Base-by-base conservation (phyloP, 2,888 invertebrate species). In the Papilio demoleus region DNA sequence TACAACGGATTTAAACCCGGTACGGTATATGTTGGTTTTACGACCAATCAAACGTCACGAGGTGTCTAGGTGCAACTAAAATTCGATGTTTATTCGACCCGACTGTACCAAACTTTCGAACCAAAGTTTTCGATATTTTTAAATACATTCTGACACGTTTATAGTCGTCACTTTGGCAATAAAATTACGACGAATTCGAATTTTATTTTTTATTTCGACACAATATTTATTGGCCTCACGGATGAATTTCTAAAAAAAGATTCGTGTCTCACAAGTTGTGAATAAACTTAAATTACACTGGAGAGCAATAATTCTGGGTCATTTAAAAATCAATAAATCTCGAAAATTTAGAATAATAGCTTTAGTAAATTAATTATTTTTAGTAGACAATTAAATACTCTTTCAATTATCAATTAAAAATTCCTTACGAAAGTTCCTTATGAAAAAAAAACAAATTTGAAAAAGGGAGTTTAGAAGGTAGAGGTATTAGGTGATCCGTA, bases 11-110 rank as follows among this genome's bases (percentile, higher is more conserved):
- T 62, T 67, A 62, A 67, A 62, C 27, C 60, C 24, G n/a, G 24
- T 66, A 17, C 59, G 34, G 50, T 31, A 17, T 31, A 17, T 56
- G 62, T 36, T 45, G n/a, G 59, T 45, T 68, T 68, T 68, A 68
- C 68, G 68, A 68, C 11, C 58, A 19, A 40, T 56, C 40, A 56
- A 62, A 56, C 58, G n/a, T 36, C 34, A 36, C n/a, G 14, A 36
- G n/a, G 22, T 27, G 31, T 12, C 62, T 62, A 62, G 63, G 62
- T 58, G 68, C 31, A 34, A 34, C 45, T 68, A 45, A 68, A 56
- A 58, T 9, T 24, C n/a, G 12, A 53, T 58, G 42, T 68, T 68
- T 68, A 68, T 68, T 56, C 40, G 56, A 27, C 17, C 45, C 68
- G 36, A 47, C 34, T 68, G 56, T 50, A 61, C 17, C 19, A 59